These are phyloP conservation scores for Harpegnathos saltator DNA, from an alignment of 1,140 invertebrate genomes.

Conservation along the genomic window DNA sequence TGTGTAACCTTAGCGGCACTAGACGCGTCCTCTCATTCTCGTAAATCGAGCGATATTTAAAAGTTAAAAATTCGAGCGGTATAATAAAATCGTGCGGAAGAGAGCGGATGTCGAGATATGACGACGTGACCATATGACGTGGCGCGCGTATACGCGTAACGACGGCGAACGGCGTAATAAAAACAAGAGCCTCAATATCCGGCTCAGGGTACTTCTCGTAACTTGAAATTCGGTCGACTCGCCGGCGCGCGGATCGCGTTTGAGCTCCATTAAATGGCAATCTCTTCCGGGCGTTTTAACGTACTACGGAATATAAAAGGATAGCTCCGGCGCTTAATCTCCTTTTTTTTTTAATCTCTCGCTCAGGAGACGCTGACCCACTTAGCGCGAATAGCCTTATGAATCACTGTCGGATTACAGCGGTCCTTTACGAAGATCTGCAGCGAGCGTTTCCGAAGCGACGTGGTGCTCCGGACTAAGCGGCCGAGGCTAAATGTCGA, in stretches of 20 bases:
- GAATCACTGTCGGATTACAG: slow-evolving; percentile 64
- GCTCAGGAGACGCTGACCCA: slow-evolving; percentile 60
- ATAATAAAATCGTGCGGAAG: slow-evolving; percentile 46
- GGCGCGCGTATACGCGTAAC: slow-evolving; percentile 20
- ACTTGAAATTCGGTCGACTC: slow-evolving; percentile 27
- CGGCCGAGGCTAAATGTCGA: slow-evolving; percentile 7
- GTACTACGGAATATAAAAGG: slow-evolving; percentile 62
- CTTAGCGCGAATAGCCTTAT: slow-evolving; percentile 54
- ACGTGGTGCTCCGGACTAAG: slow-evolving; percentile 7
- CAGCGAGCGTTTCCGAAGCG: slow-evolving; percentile 29
- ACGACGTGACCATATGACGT: slow-evolving; percentile 42
- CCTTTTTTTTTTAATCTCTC: slow-evolving; percentile 48
- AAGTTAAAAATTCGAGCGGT: slow-evolving; percentile 38
- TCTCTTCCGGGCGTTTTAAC: slow-evolving; percentile 58
- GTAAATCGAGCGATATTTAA: slow-evolving; percentile 42
- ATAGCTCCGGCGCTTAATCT: slow-evolving; percentile 40
- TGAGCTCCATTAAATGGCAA: slow-evolving; percentile 48
- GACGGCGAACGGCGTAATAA: slow-evolving; percentile 51
- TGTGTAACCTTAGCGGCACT: not conserved
- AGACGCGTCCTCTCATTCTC: not conserved
- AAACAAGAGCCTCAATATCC: slow-evolving; percentile 48
- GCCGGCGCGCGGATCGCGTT: slow-evolving; percentile 14
- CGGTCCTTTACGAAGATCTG: slow-evolving; percentile 33
- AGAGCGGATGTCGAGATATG: slow-evolving; percentile 9
- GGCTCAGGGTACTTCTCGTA: slow-evolving; percentile 14